Evolutionary conservation across 1,140 invertebrate species (phyloP).

Genomic region (Oppia nitens): DNA sequence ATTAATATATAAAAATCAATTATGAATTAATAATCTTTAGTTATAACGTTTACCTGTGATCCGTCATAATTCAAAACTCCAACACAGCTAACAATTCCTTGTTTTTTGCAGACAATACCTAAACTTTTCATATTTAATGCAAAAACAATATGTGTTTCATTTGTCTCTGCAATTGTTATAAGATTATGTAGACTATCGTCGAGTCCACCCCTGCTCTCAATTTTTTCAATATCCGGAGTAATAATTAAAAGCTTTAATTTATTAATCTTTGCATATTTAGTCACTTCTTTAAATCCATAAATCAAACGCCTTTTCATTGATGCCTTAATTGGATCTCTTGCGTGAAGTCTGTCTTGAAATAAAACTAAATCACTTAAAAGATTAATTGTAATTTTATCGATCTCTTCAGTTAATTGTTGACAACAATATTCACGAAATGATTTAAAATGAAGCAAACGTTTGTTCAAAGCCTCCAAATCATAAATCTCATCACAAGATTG

Average conservation of each 20-base stretch:
- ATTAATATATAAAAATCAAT: not conserved
- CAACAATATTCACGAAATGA: constrained; percentile 24
- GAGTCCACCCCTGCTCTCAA: constrained; percentile 24
- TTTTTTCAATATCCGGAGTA: constrained; percentile 38
- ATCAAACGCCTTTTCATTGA: constrained; percentile 37
- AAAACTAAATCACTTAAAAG: constrained; percentile 37
- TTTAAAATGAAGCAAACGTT: not conserved
- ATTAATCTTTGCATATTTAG: constrained; percentile 35
- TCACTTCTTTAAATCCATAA: constrained; percentile 39
- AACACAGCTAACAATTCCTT: constrained; percentile 36
- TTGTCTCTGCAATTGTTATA: constrained; percentile 29
- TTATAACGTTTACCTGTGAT: constrained; percentile 31
- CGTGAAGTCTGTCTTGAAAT: constrained; percentile 41
- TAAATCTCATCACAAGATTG: not conserved
- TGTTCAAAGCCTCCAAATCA: not conserved
- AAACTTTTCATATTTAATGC: constrained; percentile 34
- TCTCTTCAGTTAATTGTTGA: constrained; percentile 31
- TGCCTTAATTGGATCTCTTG: constrained; percentile 40
- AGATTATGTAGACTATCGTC: constrained; percentile 27
- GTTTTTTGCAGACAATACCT: constrained; percentile 36
- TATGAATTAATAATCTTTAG: too few species aligned
- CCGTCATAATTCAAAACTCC: constrained; percentile 40
- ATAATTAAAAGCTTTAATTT: constrained; percentile 41
- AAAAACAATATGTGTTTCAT: constrained; percentile 36
- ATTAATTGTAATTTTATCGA: constrained; percentile 27